Percentiles rank a stretch among this genome's conserved stretches.
These are phyloP conservation scores for Tenthredo distinguenda DNA, from an alignment of 2,888 invertebrate genomes.

Conservation along the genomic window DNA sequence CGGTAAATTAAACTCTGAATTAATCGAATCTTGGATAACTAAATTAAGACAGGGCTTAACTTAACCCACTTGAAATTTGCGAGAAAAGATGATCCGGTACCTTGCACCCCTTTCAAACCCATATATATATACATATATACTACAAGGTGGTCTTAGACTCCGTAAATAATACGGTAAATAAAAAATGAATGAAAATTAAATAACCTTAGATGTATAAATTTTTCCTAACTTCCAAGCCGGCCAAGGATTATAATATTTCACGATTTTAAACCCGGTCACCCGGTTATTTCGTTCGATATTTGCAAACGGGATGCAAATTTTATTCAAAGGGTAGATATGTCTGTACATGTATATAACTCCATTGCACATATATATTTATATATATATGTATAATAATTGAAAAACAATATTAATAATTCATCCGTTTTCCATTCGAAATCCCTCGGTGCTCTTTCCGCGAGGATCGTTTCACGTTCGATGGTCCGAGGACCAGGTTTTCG, in stretches of 20 bases:
- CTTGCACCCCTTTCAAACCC: too few species aligned
- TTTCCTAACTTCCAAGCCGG: background rate
- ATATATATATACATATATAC: too few species aligned
- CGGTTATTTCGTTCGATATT: background rate
- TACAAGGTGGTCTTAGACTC: too few species aligned
- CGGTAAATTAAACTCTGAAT: constrained; percentile 30
- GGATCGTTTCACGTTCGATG: background rate
- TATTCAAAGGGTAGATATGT: background rate
- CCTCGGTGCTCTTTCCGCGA: background rate
- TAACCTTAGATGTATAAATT: background rate
- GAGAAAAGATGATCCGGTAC: background rate
- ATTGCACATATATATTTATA: background rate
- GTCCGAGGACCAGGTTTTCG: background rate
- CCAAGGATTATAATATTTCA: background rate
- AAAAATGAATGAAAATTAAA: background rate
- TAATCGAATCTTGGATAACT: constrained; percentile 15
- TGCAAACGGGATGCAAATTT: constrained; percentile 19
- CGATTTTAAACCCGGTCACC: background rate
- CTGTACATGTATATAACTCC: background rate
- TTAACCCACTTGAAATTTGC: background rate
- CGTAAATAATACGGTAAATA: background rate
- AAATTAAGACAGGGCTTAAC: constrained; percentile 16
- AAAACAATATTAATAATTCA: constrained; percentile 53
- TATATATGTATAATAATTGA: constrained; percentile 31
- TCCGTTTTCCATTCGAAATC: constrained; percentile 29